These are phyloP conservation scores for Oryzias melastigma DNA, from an alignment of 2,113 vertebrate species.

Conservation along the genomic window DNA sequence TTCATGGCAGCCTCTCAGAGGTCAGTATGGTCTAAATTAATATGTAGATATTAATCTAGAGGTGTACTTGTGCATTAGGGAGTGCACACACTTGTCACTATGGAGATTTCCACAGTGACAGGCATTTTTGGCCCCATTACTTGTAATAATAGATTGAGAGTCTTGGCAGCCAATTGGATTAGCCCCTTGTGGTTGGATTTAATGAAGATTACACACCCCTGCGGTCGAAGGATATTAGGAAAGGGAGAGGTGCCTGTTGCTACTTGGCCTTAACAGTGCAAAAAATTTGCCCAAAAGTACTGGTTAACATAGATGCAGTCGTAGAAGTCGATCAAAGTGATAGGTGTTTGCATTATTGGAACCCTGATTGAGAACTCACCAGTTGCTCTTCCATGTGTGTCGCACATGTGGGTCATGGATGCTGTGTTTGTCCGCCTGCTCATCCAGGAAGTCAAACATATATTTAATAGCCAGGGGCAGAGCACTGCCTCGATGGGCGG, in stretches of 20 bases:
- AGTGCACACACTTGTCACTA: slow-evolving; percentile 50
- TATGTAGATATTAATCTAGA: slow-evolving; percentile 62
- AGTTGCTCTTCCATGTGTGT: slow-evolving; percentile 99
- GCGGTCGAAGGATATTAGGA: slow-evolving; percentile 65
- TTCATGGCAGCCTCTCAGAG: slow-evolving; percentile 55
- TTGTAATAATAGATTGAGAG: slow-evolving; percentile 56
- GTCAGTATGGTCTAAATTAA: slow-evolving; percentile 58
- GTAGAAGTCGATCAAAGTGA: neutral
- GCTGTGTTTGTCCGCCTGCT: slow-evolving; percentile 95
- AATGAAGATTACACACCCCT: slow-evolving; percentile 71
- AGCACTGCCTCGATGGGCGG: slow-evolving; percentile 93
- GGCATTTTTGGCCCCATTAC: slow-evolving; percentile 56
- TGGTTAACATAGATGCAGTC: neutral
- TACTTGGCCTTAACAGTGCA: slow-evolving; percentile 52
- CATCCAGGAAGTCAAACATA: slow-evolving; percentile 99
- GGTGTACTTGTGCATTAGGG: slow-evolving; percentile 52
- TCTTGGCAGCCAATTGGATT: slow-evolving; percentile 61
- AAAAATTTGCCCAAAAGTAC: slow-evolving; percentile 33
- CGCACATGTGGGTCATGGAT: slow-evolving; percentile 96
- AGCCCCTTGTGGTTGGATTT: slow-evolving; percentile 66
- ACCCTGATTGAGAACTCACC: slow-evolving; percentile 77
- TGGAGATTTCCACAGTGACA: slow-evolving; percentile 51
- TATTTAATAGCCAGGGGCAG: slow-evolving; percentile 98
- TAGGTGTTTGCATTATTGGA: too few relatives aligned
- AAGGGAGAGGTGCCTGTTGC: slow-evolving; percentile 52